A percentile compares a stretch with the other conserved stretches of the same genome.
Evolutionary conservation across 2,888 invertebrate species (phyloP).

Genomic region (Apamea crenata): DNA sequence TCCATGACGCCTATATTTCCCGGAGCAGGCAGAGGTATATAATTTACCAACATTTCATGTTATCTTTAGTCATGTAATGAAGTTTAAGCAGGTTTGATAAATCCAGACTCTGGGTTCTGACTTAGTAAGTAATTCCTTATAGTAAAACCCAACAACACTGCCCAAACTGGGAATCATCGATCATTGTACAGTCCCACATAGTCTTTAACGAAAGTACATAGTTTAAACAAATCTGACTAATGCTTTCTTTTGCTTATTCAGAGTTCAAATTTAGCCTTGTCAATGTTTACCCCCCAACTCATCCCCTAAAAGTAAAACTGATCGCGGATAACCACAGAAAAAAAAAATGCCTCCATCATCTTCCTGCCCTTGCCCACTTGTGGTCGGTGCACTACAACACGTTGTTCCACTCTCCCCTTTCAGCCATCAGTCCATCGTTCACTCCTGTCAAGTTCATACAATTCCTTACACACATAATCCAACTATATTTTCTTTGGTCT

Average conservation of each 20-base stretch:
- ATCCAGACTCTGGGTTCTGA: not conserved
- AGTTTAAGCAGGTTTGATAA: not conserved
- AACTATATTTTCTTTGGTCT: not conserved
- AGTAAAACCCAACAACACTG: not conserved
- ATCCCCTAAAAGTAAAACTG: no score
- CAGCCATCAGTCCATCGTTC: not conserved
- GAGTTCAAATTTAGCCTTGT: not conserved
- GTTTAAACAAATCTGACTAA: not conserved
- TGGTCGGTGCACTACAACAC: not conserved
- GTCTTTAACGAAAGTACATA: not conserved
- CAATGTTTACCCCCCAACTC: no score
- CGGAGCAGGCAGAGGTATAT: not conserved
- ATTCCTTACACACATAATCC: not conserved
- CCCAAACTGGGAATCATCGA: not conserved
- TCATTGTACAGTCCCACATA: not conserved
- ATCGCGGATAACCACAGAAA: no score
- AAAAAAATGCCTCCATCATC: no score
- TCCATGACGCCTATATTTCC: not conserved
- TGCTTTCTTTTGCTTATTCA: not conserved
- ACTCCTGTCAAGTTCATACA: not conserved
- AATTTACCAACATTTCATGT: not conserved
- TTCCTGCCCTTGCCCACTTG: not conserved
- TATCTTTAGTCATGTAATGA: not conserved
- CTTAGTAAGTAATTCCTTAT: not conserved
- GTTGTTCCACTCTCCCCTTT: not conserved